phyloP scores from a whole-genome alignment of 2,888 invertebrate genomes.

The Julus scandinavius region DNA sequence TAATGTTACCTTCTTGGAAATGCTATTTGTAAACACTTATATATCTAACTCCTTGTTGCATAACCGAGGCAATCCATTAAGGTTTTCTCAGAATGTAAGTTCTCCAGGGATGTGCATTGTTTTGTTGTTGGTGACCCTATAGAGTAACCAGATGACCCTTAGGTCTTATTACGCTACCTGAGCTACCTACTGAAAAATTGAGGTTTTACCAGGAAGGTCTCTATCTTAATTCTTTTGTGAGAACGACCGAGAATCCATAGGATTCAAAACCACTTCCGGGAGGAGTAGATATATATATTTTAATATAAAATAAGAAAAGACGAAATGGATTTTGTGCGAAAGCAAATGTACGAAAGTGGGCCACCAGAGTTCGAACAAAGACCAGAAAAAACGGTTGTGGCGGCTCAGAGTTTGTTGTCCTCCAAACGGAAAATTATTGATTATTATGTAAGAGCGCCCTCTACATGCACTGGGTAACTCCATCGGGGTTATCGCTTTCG shows the following conservation, averaged over 20 bases:
- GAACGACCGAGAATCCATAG: not conserved
- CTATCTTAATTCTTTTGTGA: not conserved
- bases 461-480: not conserved
- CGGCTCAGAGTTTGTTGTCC: slow-evolving; percentile 25
- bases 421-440: slow-evolving; percentile 27
- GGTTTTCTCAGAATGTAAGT: not conserved
- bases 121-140: not conserved
- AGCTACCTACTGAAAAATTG: not conserved
- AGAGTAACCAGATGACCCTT: slow-evolving; percentile 33
- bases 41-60: not conserved
- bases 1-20: too few relatives aligned
- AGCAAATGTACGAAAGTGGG: not conserved
- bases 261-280: slow-evolving; percentile 20
- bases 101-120: not conserved
- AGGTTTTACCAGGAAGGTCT: not conserved
- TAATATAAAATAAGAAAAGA: not conserved
- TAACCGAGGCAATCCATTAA: not conserved
- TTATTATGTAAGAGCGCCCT: slow-evolving; percentile 30
- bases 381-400: not conserved
- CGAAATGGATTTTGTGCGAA: not conserved
- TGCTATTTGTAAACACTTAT: too few relatives aligned
- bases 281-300: not conserved
- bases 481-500: not conserved
- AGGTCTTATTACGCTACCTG: not conserved
- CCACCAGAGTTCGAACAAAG: slow-evolving; percentile 30